Conservation (phyloP, 2,113 vertebrate genomes). For the Oncorhynchus kisutch region DNA sequence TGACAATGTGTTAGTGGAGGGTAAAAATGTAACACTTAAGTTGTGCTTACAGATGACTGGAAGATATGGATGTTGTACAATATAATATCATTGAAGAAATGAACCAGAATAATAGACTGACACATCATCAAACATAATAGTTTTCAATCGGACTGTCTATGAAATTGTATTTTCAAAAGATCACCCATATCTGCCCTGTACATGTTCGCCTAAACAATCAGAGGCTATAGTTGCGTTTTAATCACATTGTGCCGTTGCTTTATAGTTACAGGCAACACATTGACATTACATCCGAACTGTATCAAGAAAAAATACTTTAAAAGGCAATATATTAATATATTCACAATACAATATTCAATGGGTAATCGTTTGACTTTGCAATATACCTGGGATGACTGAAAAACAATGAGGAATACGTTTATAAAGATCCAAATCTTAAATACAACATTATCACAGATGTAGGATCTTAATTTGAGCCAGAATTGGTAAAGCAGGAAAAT, state of each 20-base stretch:
- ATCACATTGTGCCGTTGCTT: constrained; percentile 31
- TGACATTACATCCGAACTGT: constrained; percentile 39
- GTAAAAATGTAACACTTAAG: too few relatives aligned
- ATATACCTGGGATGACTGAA: constrained; percentile 10
- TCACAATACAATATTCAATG: constrained; percentile 45
- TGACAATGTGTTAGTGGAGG: too few relatives aligned
- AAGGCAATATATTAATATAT: constrained; percentile 64
- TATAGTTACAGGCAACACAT: constrained; percentile 21
- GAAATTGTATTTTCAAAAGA: too few relatives aligned
- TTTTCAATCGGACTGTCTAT: too few relatives aligned
- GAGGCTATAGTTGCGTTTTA: background rate
- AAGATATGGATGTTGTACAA: too few relatives aligned
- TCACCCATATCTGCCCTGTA: background rate
- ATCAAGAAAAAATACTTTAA: constrained; percentile 53
- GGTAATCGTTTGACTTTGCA: constrained; percentile 20
- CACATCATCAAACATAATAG: too few relatives aligned
- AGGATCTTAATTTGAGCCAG: too few relatives aligned
- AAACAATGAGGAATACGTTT: background rate
- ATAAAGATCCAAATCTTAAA: constrained; percentile 71
- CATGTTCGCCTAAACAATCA: background rate
- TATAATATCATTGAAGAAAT: too few relatives aligned
- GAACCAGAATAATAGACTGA: too few relatives aligned
- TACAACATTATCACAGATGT: constrained; percentile 59
- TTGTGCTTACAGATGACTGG: too few relatives aligned
- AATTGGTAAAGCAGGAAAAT: too few relatives aligned